Base-by-base conservation (phyloP, 1,140 invertebrate genomes). In the Pectinophora gossypiella region DNA sequence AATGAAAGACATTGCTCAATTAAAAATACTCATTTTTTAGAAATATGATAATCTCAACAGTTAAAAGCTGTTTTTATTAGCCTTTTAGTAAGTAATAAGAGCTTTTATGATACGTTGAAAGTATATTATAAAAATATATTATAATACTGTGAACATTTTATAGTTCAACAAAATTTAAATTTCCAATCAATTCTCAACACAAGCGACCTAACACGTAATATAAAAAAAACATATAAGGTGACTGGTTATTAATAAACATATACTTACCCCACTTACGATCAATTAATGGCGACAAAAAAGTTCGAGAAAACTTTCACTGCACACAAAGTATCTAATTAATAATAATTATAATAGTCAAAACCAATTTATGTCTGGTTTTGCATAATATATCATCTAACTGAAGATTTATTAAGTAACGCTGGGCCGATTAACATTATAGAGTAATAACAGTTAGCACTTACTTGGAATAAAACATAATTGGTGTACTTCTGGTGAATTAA, bases 401-500 rank as follows among this genome's bases (percentile, higher is more conserved):
- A 58, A 66, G 59, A 60, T 23, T 54, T n/a, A n/a, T n/a, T 54
- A 55, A 68, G 61, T 71, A 83, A 77, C 45, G 52, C 66, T 68
- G 61, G 69, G 73, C 73, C 73, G 71, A 77, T 73, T 82, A 82
- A 84, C 77, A 72, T 42, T 52, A 54, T 70, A 75, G 56, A 59
- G 55, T 74, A 80, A n/a, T n/a, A n/a, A 72, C 61, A 56, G 54
- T 66, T 69, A 71, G 61, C 20, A 35, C 32, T 54, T 32, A 48
- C 19, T 27, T 42, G 12, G 27, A 61, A 47, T 47, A 42, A 57
- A 54, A 49, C 23, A 44, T 59, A 59, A 60, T 70, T 83, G 82
- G 82, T 85, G 77, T 76, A 53, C 68, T 74, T 64, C 59, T 73
- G 82, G 79, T 85, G 73, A 76, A 78, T 78, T 83, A 85, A 83